Base-by-base conservation (phyloP, 2,113 vertebrate genomes). In the Pycnonotus jocosus region DNA sequence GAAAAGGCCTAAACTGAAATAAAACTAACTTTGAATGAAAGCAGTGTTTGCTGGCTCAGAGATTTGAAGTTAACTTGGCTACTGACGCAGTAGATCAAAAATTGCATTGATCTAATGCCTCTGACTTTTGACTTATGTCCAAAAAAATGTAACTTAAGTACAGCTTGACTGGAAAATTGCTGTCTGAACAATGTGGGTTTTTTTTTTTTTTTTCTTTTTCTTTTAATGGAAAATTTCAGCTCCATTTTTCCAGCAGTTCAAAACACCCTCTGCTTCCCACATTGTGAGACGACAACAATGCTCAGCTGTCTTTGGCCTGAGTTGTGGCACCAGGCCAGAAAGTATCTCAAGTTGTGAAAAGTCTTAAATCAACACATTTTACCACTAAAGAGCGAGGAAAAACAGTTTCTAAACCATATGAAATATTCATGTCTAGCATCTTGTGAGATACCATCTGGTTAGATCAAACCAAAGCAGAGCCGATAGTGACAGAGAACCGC, bases 371-470 rank as follows among this genome's bases (percentile, higher is more conserved):
- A 83, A 95, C 95, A 95, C 62, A 40, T 95, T 88, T 88, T 88
- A 81, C 71, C 62, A 58, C n/a, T 19, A 38, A 82, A 88, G 85
- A 95, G 62, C 35, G 79, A 95, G 81, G 85, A 89, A 95, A 94
- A 85, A 76, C 84, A 82, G 78, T 60, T 93, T 92, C 86, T 88
- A 86, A 93, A 90, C 64, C 38, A 8, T 81, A 97, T 91, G 92
- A 97, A 96, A 95, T 94, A 96, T 95, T 95, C 93, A 93, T 95
- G 93, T 91, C 93, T 95, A 91, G 92, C 70, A 80, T 95, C 90
- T 87, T 86, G 66, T 95, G 91, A 97, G 87, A 94, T 91, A 85
- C 95, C 93, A 95, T 92, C 95, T 95, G 95, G 78, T 76, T 54
- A 94, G 85, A 95, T 93, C 84, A 91, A 95, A 81, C 74, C 78